Evolutionary conservation across 2,113 vertebrate species (phyloP).

Genomic region (Neolamprologus kungweensis): DNA sequence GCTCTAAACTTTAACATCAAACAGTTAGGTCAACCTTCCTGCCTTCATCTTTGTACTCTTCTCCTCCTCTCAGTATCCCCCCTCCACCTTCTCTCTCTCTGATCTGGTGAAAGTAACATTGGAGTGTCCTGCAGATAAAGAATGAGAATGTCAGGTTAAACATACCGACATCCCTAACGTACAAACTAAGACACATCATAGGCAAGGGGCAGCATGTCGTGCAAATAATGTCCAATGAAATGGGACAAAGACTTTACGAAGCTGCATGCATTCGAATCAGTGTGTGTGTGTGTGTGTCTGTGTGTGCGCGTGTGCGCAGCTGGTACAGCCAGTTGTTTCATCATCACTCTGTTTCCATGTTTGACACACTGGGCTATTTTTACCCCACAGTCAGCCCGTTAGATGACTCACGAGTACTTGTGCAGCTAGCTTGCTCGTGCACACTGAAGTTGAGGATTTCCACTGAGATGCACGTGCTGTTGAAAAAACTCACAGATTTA

Average conservation of each 20-base stretch:
- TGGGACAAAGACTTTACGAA: neutral
- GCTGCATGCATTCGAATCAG: neutral
- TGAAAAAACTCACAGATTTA: neutral
- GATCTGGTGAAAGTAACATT: slow-evolving; percentile 4
- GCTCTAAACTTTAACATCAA: slow-evolving; percentile 42
- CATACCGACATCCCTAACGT: neutral
- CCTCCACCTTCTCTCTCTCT: neutral
- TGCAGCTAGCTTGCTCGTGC: neutral
- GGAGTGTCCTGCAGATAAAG: slow-evolving; percentile 38
- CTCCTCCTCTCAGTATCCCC: neutral
- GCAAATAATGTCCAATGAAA: neutral
- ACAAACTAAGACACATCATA: neutral
- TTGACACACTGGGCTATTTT: slow-evolving; percentile 45
- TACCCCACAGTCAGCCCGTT: slow-evolving; percentile 7
- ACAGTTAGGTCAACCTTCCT: slow-evolving; percentile 2
- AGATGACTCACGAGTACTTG: slow-evolving; percentile 32
- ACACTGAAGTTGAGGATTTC: slow-evolving; percentile 11
- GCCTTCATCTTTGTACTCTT: neutral
- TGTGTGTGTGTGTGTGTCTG: neutral
- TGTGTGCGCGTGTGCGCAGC: fast-evolving
- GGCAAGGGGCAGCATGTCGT: neutral
- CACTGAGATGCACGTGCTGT: neutral
- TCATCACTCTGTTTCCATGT: neutral
- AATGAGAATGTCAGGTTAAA: slow-evolving; percentile 34
- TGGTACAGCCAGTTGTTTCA: neutral